phyloP scores from a whole-genome alignment of 1,140 invertebrate species.

The Helicoverpa armigera region DNA sequence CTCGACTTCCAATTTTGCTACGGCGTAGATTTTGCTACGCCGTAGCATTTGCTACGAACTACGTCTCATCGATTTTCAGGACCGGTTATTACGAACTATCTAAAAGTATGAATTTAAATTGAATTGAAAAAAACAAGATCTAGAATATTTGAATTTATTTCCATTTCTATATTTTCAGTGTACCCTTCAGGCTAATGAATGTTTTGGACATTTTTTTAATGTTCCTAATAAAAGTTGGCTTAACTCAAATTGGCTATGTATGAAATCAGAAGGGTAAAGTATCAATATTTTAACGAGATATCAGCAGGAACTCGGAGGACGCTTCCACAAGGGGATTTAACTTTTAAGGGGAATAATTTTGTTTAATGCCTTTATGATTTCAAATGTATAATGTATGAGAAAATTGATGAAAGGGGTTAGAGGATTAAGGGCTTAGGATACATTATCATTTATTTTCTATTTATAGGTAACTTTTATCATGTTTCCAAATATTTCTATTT shows the following conservation, averaged over 20 bases:
- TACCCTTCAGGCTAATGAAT: background rate
- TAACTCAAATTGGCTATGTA: background rate
- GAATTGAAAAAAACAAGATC: background rate
- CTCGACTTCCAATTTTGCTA: background rate
- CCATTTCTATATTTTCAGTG: no score
- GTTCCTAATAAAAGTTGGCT: background rate
- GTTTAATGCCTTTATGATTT: background rate
- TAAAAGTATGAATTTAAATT: background rate
- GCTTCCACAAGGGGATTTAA: background rate
- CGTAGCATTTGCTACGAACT: background rate
- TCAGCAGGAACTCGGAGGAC: background rate
- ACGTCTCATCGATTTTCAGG: background rate
- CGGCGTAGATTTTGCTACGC: constrained; percentile 13
- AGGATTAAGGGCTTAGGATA: background rate
- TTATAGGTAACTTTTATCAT: no score
- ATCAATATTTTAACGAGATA: constrained; percentile 4
- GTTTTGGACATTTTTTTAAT: background rate
- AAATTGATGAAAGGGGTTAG: background rate
- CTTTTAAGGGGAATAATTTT: constrained; percentile 21
- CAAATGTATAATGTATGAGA: background rate
- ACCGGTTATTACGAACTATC: no score
- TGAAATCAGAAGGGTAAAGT: background rate
- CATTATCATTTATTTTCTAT: no score
- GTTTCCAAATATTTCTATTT: no score
- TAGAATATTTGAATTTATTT: no score